Evolutionary conservation across 2,797 vertebrate species (phyloP).

Genomic region (Chiloscyllium punctatum): DNA sequence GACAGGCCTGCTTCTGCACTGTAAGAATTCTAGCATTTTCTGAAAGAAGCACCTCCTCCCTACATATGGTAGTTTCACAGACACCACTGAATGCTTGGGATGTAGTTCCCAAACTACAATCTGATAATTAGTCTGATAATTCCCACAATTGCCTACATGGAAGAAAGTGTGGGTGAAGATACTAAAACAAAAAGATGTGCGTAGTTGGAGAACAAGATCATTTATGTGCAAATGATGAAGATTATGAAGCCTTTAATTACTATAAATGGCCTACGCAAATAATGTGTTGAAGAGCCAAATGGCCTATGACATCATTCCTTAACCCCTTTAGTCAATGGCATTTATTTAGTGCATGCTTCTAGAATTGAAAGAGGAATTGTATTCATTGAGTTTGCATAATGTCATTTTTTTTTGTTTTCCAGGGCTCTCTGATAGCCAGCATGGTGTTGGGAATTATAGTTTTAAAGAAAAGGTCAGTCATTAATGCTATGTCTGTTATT

Average conservation of each 20-base stretch:
- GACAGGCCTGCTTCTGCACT: too few relatives aligned
- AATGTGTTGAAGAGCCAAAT: neutral
- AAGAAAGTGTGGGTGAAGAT: neutral
- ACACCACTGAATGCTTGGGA: neutral
- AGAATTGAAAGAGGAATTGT: neutral
- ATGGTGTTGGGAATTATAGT: slow-evolving; percentile 92
- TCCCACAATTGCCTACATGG: neutral
- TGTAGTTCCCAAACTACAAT: too few relatives aligned
- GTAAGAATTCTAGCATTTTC: too few relatives aligned
- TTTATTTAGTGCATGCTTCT: neutral
- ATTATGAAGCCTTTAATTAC: neutral
- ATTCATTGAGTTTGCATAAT: neutral
- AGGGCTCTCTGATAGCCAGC: slow-evolving; percentile 95
- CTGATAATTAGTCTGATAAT: neutral
- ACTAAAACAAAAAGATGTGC: neutral
- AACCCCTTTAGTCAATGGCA: neutral
- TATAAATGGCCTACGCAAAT: neutral
- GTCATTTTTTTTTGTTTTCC: slow-evolving; percentile 39
- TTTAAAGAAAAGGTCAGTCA: slow-evolving; percentile 85
- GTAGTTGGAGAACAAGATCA: neutral
- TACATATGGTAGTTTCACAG: neutral
- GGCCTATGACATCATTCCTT: neutral
- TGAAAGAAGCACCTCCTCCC: too few relatives aligned
- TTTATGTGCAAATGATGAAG: neutral
- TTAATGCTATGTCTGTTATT: neutral